phyloP scores from a whole-genome alignment of 2,888 invertebrate genomes.

The Actias luna region DNA sequence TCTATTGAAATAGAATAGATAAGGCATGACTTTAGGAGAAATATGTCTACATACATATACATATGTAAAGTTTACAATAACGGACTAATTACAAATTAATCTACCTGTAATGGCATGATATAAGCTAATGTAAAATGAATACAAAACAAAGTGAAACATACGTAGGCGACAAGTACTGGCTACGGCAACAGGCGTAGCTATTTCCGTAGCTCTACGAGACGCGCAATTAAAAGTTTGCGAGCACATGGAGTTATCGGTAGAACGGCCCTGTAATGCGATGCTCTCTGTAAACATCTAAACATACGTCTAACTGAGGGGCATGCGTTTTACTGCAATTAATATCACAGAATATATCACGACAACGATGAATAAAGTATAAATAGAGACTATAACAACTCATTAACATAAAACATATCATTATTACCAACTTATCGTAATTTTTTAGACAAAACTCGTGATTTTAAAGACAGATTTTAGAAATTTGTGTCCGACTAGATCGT shows the following conservation, averaged over 20 bases:
- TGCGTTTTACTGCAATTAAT: conserved; percentile 26
- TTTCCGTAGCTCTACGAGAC: conserved; percentile 25
- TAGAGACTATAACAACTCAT: not conserved
- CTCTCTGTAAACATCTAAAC: conserved; percentile 53
- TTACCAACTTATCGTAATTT: too few relatives aligned
- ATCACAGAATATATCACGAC: not conserved
- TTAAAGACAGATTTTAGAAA: too few relatives aligned
- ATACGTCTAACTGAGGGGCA: conserved; percentile 48
- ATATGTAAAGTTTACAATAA: not conserved
- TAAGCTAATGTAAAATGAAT: not conserved
- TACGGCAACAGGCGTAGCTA: conserved; percentile 24
- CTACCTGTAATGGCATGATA: not conserved
- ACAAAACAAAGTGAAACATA: conserved; percentile 24
- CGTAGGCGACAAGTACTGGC: conserved; percentile 26
- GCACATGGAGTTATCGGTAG: conserved; percentile 44
- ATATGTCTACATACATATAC: not conserved
- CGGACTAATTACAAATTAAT: not conserved
- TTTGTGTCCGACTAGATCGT: too few relatives aligned
- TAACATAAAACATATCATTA: too few relatives aligned
- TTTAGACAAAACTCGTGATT: too few relatives aligned
- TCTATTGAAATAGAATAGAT: too few relatives aligned
- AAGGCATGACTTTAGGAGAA: not conserved
- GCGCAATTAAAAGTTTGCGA: conserved; percentile 59
- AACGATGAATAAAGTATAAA: not conserved
- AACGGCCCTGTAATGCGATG: conserved; percentile 51